Evolutionary conservation across 2,888 invertebrate species (phyloP), one percentile per base, ranked within the genome.

Genomic region (Coecobrya sp.): DNA sequence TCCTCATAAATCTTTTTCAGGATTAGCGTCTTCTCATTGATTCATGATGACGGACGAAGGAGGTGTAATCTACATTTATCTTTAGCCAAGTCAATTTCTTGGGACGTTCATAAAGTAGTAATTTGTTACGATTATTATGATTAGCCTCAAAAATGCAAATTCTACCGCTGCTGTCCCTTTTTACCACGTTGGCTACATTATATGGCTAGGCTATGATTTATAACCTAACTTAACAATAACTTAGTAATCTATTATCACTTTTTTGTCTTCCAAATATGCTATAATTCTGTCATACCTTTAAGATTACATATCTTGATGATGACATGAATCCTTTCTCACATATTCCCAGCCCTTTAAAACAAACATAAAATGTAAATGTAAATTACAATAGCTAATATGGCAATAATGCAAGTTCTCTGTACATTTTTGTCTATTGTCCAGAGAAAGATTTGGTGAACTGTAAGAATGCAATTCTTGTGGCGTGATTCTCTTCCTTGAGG

Each of bases 131-230:
- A 84, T 89, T 30, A 73, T 25, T 73, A 19, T 73, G 13, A 36
- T 36, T 89, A 82, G 89, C 55, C 36, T 55, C 68, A 55, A 89
- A 86, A 79, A 88, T 88, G 70, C 86, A 86, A 86, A 86, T 70
- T 85, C 45, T 49, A 22, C 11, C 16, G 59, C 2, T 2, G 8
- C 49, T 49, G 27, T 49, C 19, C 27, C 11, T 25, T 85, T 85
- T 36, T 68, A 1, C 27, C 3, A 30, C 11, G 1, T 19, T 59
- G 1, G 62, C 5, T 16, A 16, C 11, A n/a, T n/a, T n/a, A n/a
- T n/a, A n/a, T 16, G 16, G 3, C 11, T 62, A 25, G n/a, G 10
- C 25, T 62, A 22, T 10, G 10, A 25, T 5, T 19, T 19, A 25
- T 62, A 62, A 13, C 59, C 52, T 5, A 62, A 22, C 22, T 22